phyloP scores from a whole-genome alignment of 2,888 invertebrate genomes.

The Scelioninae gen. 2 region DNA sequence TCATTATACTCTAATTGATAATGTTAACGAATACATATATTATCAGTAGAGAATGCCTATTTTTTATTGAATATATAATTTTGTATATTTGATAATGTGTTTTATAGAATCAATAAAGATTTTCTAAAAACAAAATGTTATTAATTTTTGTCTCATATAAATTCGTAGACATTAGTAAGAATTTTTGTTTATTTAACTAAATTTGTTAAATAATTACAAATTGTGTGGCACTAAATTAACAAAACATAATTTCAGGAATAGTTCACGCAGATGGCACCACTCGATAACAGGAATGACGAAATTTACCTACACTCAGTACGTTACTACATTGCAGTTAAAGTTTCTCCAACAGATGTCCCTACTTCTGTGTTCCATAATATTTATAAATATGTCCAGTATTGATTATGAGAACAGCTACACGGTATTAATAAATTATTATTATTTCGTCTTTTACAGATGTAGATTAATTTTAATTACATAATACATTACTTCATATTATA shows the following conservation, averaged over 20 bases:
- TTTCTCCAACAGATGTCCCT: neutral
- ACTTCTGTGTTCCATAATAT: neutral
- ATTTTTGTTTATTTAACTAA: neutral
- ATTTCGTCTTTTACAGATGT: neutral
- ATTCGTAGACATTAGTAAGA: neutral
- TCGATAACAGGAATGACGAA: neutral
- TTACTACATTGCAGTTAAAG: neutral
- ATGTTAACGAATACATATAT: neutral
- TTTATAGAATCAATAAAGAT: neutral
- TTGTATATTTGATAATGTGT: slow-evolving; percentile 6
- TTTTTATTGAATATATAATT: neutral
- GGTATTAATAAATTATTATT: neutral
- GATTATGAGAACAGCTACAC: neutral
- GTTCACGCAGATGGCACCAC: neutral
- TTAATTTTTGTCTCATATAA: neutral
- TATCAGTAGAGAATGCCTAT: neutral
- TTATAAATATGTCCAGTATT: neutral
- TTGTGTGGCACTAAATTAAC: too few relatives aligned
- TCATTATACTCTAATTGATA: neutral
- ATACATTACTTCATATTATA: neutral
- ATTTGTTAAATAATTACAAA: neutral
- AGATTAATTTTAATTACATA: neutral
- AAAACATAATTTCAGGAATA: neutral
- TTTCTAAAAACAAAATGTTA: neutral
- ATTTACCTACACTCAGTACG: neutral